Conservation (phyloP, 2,797 vertebrate species). For the Telmatherina bonti region DNA sequence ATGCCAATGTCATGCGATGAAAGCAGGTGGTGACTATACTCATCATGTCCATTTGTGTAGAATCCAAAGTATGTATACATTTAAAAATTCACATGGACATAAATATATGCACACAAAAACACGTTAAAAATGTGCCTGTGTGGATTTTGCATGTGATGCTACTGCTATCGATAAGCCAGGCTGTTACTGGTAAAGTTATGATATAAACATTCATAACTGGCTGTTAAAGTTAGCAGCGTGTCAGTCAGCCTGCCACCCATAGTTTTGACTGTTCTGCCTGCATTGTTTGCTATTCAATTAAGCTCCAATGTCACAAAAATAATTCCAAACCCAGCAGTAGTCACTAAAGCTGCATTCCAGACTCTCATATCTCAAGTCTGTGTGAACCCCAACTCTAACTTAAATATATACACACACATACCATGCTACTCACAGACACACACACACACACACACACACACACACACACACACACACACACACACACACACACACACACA, state of each 20-base stretch:
- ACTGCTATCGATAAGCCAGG: background rate
- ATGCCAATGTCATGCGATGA: constrained; percentile 42
- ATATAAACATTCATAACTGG: background rate
- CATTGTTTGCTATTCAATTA: constrained; percentile 30
- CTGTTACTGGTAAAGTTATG: background rate
- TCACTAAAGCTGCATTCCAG: constrained; percentile 46
- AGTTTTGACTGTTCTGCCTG: background rate
- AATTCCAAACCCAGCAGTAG: constrained; percentile 23
- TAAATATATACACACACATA: constrained; percentile 13
- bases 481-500: constrained; percentile 17
- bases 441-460: constrained; percentile 36
- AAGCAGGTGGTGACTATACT: constrained; percentile 57
- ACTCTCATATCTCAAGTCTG: constrained; percentile 25
- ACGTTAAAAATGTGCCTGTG: background rate
- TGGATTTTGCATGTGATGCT: background rate
- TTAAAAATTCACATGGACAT: constrained; percentile 11
- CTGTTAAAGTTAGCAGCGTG: background rate
- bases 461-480: constrained; percentile 23
- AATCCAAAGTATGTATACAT: constrained; percentile 5
- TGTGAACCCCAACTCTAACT: constrained; percentile 32
- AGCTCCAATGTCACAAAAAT: constrained; percentile 34
- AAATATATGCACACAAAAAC: constrained; percentile 16
- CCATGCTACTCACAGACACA: background rate
- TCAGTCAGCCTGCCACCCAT: background rate
- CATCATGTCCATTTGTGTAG: constrained; percentile 25